These are phyloP conservation scores for Cheirogaleus medius DNA, from an alignment of 2,113 vertebrate species.

Conservation along the genomic window DNA sequence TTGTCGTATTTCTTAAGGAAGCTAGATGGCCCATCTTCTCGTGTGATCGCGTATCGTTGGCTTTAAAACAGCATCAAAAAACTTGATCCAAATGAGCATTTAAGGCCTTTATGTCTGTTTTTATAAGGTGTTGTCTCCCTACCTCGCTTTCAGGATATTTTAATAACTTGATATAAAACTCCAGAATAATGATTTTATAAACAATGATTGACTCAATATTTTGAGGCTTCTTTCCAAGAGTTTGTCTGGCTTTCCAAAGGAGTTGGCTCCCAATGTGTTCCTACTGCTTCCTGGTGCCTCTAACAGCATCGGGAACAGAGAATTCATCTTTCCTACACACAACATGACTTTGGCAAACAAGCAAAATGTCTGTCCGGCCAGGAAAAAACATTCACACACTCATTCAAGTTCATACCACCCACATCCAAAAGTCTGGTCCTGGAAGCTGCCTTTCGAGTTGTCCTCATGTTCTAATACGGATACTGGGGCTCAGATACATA, in stretches of 20 bases:
- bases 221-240: constrained; percentile 41
- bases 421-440: constrained; percentile 3
- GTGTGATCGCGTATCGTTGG: neutral
- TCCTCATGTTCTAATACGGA: neutral
- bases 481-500: neutral
- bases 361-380: neutral
- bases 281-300: neutral
- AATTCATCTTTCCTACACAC: constrained; percentile 18
- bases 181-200: constrained; percentile 1
- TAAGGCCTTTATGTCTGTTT: neutral
- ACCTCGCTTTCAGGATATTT: constrained; percentile 18
- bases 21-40: neutral
- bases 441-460: neutral
- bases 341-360: constrained; percentile 18
- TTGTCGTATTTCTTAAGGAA: constrained; percentile 1
- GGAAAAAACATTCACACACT: constrained; percentile 24
- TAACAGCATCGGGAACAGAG: neutral
- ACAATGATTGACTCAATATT: constrained; percentile 10
- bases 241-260: constrained; percentile 30
- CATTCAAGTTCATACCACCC: constrained; percentile 6
- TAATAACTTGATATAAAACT: constrained; percentile 45
- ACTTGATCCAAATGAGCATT: constrained; percentile 8
- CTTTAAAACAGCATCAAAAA: neutral
- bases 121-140: neutral
- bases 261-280: neutral